A percentile compares a stretch with the other conserved stretches of the same genome.
phyloP scores from a whole-genome alignment of 2,797 vertebrate species.

The Hypotaenidia okinawae region DNA sequence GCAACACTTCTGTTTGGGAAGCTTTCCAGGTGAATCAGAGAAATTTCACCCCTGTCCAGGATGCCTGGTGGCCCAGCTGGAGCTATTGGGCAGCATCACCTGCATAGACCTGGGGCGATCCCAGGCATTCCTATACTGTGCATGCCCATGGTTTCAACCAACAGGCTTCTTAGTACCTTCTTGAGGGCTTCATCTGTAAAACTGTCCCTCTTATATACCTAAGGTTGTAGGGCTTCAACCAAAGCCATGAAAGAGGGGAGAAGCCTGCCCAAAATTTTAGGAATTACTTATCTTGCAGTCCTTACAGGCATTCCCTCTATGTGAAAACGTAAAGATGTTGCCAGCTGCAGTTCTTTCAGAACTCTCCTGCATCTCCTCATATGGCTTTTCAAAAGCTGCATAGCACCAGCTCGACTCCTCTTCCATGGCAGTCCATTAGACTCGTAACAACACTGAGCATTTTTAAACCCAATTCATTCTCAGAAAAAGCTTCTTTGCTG shows the following conservation, averaged over 20 bases:
- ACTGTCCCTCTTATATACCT: neutral
- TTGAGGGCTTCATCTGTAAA: neutral
- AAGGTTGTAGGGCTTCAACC: neutral
- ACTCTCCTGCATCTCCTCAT: neutral
- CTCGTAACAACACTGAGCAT: neutral
- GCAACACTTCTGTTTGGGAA: neutral
- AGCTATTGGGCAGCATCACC: neutral
- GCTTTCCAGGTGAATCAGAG: neutral
- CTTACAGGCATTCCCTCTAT: neutral
- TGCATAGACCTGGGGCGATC: neutral
- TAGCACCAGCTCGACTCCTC: neutral
- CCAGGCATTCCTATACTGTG: rapidly evolving
- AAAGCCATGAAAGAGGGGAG: neutral
- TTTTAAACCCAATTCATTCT: neutral
- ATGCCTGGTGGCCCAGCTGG: neutral
- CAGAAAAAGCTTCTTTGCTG: constrained; percentile 1
- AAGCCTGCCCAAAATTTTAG: neutral
- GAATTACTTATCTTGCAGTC: neutral
- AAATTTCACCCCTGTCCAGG: neutral
- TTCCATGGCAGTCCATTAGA: neutral
- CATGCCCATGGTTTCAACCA: neutral
- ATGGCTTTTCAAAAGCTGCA: neutral
- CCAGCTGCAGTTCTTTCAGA: neutral
- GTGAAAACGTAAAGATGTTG: neutral
- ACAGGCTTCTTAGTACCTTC: neutral